These are phyloP conservation scores for Ruditapes philippinarum DNA, from an alignment of 1,140 invertebrate species.

Conservation along the genomic window DNA sequence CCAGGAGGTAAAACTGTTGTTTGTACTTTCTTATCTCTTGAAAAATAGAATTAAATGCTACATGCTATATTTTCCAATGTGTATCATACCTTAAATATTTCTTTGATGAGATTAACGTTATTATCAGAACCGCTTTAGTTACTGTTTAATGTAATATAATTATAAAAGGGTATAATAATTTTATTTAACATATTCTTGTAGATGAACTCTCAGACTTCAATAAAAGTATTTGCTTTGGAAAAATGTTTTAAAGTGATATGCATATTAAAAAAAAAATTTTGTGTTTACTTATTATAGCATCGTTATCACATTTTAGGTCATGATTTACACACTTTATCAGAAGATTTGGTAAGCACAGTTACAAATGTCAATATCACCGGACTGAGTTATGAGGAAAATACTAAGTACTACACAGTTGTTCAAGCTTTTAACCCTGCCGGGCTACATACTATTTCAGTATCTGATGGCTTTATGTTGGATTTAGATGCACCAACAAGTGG, in stretches of 20 bases:
- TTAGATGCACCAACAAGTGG: slow-evolving; percentile 46
- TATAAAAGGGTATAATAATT: no score
- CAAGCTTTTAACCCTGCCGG: slow-evolving; percentile 61
- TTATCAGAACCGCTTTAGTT: no score
- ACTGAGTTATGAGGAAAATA: background rate
- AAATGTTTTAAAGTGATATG: background rate
- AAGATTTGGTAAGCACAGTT: background rate
- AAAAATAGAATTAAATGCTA: no score
- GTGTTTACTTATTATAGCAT: no score
- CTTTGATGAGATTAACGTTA: no score
- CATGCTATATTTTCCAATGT: no score
- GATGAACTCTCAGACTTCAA: background rate
- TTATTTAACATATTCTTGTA: no score
- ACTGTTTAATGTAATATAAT: no score
- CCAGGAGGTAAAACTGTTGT: background rate
- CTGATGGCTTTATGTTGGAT: slow-evolving; percentile 69
- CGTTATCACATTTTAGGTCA: slow-evolving; percentile 60
- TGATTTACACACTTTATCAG: slow-evolving; percentile 21
- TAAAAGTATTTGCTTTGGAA: background rate
- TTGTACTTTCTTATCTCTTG: no score
- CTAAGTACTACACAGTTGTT: slow-evolving; percentile 55
- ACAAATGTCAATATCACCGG: slow-evolving; percentile 10
- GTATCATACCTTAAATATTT: no score
- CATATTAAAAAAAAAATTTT: no score
- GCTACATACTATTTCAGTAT: slow-evolving; percentile 38